A percentile compares a stretch with the other conserved stretches of the same genome.
Evolutionary conservation across 1,140 invertebrate genomes (phyloP).

Genomic region (Mactra quadrangularis): DNA sequence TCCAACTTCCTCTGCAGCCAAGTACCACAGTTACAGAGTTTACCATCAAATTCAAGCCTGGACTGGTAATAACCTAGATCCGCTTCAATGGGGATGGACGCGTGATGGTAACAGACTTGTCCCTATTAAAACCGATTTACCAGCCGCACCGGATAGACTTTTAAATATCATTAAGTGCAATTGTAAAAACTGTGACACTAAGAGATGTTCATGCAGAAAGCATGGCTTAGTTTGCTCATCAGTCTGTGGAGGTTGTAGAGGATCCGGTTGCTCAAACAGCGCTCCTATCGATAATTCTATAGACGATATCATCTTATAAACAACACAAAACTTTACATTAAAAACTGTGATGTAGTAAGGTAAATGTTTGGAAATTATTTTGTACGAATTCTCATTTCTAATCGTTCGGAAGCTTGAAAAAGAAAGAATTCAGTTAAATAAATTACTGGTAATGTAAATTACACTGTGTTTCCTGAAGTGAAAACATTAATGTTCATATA

Average conservation of each 20-base stretch:
- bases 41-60: conserved; percentile 45
- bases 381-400: too few species aligned
- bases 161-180: conserved; percentile 63
- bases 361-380: too few species aligned
- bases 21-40: conserved; percentile 11
- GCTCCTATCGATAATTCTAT: background rate
- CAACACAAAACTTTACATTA: too few species aligned
- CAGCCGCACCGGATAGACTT: conserved; percentile 36
- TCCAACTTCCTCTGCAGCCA: conserved; percentile 43
- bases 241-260: conserved; percentile 61
- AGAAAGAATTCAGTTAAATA: too few species aligned
- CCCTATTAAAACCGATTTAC: background rate
- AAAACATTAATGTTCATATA: too few species aligned
- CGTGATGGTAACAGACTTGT: background rate
- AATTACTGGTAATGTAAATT: too few species aligned
- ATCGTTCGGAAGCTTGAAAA: too few species aligned
- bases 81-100: conserved; percentile 1
- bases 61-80: background rate
- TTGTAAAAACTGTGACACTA: conserved; percentile 66
- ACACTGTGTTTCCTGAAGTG: too few species aligned
- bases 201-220: conserved; percentile 62
- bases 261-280: conserved; percentile 56
- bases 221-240: conserved; percentile 55
- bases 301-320: too few species aligned
- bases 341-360: too few species aligned